Evolutionary conservation across 2,113 vertebrate species (phyloP), one percentile per base, ranked within the genome.

Genomic region (Myiozetetes cayanensis): DNA sequence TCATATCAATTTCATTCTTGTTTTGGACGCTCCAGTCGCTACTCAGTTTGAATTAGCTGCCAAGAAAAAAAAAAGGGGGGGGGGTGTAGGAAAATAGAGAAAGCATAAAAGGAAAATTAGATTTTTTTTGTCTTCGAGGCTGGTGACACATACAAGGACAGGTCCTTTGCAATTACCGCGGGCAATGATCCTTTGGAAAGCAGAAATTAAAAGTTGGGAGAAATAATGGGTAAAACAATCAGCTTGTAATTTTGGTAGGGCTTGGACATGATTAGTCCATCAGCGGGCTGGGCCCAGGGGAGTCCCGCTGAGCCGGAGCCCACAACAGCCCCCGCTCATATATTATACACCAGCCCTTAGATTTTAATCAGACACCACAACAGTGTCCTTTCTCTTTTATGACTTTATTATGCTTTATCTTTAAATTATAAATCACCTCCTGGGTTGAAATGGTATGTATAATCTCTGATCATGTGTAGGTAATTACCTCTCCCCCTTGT

Each of bases 151-250:
- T 98, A 98, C 98, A 98, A 98, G 98, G 99, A 98, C 98, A 98
- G 98, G 98, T 98, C 98, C 98, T 98, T 98, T 97, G 98, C 98
- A 99, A 99, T 99, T 99, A 99, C 97, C 97, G 98, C 98, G 98
- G 98, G 98, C 99, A 99, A 99, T 99, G 98, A 99, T 98, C 98
- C 99, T 99, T 98, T 98, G 95, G 98, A 98, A 98, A 98, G 98
- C 98, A 98, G 98, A 98, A 99, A 99, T 99, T 99, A 99, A 99
- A 99, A 99, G 98, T 99, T 99, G 97, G 96, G 97, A 97, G 98
- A 98, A 99, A 99, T 99, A 99, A 99, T 99, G 98, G 98, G 97
- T 98, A 98, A 98, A 98, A 99, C 98, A 98, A 98, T 98, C 98
- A 98, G 98, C 97, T 92, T 97, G 98, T 98, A 97, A 98, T 98